Conservation (phyloP, 2,797 vertebrate genomes). For the Cephalopachus bancanus region DNA sequence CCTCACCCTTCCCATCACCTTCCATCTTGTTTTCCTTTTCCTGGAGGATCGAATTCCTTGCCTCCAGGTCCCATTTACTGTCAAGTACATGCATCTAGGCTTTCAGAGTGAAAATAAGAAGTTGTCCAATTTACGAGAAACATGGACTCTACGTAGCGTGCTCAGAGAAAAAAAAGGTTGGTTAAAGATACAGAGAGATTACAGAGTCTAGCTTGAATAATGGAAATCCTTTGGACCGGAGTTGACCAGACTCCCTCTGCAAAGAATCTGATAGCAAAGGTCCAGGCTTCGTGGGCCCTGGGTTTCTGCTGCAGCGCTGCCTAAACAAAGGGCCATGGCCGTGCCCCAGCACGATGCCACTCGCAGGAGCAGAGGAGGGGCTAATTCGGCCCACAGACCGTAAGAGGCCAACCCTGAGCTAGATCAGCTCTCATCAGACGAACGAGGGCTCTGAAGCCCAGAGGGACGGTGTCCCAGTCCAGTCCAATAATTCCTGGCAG, state of each 20-base stretch:
- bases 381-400: neutral
- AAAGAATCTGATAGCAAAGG: neutral
- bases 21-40: slow-evolving; percentile 2
- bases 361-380: neutral
- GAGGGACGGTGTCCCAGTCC: neutral
- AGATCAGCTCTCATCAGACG: neutral
- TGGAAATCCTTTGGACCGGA: neutral
- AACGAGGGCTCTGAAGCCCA: neutral
- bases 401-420: neutral
- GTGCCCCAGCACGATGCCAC: neutral
- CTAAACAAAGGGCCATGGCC: neutral
- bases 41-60: neutral
- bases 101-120: slow-evolving; percentile 3
- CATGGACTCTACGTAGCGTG: neutral
- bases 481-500: neutral
- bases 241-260: slow-evolving; percentile 3
- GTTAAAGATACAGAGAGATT: neutral
- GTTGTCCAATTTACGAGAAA: neutral
- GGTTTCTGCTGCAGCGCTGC: neutral
- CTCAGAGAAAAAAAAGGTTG: neutral
- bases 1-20: neutral
- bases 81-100: neutral
- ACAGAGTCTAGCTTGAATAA: neutral
- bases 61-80: neutral
- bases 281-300: neutral